A percentile compares a stretch with the other conserved stretches of the same genome.
These are phyloP conservation scores for Polyommatus icarus DNA, from an alignment of 2,888 invertebrate genomes.

Conservation along the genomic window DNA sequence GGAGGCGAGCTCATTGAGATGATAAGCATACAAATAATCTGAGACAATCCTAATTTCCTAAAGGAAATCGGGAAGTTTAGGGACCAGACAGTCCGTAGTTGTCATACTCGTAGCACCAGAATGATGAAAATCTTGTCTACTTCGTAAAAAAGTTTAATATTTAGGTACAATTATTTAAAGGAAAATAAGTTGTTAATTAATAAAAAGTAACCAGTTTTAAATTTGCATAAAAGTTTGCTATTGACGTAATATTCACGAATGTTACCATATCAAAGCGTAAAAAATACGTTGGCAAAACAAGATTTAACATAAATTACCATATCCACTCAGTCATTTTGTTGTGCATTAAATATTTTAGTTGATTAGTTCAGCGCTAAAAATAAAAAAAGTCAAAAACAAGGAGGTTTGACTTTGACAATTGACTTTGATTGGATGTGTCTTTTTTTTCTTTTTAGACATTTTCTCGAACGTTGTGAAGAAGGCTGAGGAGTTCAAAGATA, in stretches of 20 bases:
- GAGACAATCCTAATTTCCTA: too few species aligned
- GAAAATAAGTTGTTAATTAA: too few species aligned
- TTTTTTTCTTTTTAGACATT: slow-evolving; percentile 77
- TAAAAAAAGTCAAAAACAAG: background rate
- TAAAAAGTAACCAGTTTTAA: background rate
- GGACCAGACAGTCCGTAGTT: too few species aligned
- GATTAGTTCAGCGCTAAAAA: slow-evolving; percentile 10
- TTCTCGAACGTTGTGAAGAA: slow-evolving; percentile 82
- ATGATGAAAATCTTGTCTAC: too few species aligned
- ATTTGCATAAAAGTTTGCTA: background rate
- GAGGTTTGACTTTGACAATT: background rate
- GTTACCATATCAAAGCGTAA: background rate
- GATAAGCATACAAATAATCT: too few species aligned
- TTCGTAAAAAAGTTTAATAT: too few species aligned
- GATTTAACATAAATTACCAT: background rate
- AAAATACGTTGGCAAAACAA: background rate
- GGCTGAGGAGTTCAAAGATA: slow-evolving; percentile 78
- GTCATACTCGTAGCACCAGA: too few species aligned
- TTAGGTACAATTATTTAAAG: too few species aligned
- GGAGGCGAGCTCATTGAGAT: too few species aligned
- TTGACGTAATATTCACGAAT: background rate
- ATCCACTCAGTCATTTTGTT: background rate
- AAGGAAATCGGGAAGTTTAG: too few species aligned
- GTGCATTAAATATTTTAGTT: background rate
- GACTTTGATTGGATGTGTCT: background rate